Conservation (phyloP, 2,888 invertebrate species). For the Andrena bicolor region DNA sequence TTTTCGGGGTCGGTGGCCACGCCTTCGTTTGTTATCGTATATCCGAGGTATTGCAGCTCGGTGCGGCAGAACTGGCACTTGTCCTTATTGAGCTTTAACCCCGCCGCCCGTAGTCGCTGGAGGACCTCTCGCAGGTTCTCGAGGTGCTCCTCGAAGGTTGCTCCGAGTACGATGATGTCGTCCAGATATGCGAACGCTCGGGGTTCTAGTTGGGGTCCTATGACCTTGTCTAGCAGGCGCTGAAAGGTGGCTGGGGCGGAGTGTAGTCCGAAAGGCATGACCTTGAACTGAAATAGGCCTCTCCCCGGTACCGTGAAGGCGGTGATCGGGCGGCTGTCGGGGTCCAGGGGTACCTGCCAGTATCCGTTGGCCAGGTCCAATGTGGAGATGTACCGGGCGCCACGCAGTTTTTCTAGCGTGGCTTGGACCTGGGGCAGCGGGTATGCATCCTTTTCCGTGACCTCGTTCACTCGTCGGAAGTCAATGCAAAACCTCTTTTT, state of each 20-base stretch:
- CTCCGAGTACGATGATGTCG: not conserved
- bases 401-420: not conserved
- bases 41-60: not conserved
- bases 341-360: not conserved
- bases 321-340: not conserved
- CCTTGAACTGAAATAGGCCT: not conserved
- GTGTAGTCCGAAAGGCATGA: not conserved
- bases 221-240: not conserved
- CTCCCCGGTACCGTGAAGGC: not conserved
- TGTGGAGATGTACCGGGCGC: not conserved
- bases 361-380: not conserved
- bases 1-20: not conserved
- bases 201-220: not conserved
- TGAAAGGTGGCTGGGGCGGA: not conserved
- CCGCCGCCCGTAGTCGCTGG: not conserved
- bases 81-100: too few relatives aligned
- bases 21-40: not conserved
- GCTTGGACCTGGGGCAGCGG: not conserved
- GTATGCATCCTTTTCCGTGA: too few relatives aligned
- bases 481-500: too few relatives aligned
- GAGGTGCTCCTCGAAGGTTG: too few relatives aligned
- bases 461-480: too few relatives aligned
- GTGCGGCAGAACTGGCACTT: too few relatives aligned
- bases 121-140: not conserved
- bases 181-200: not conserved